phyloP scores from a whole-genome alignment of 1,140 invertebrate genomes.

The Epicauta chinensis region DNA sequence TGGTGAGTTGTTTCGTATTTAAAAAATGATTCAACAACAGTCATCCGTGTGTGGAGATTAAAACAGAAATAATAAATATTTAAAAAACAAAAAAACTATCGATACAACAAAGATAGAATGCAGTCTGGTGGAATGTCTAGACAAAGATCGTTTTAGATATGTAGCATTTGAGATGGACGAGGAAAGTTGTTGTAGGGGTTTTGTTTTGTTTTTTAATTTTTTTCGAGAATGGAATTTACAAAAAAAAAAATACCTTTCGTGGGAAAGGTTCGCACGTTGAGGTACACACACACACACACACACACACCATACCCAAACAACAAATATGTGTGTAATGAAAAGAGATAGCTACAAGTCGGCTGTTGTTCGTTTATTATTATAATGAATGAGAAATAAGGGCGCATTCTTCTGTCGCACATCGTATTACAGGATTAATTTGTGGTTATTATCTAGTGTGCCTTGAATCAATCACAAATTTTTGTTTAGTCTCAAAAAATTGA shows the following conservation, averaged over 20 bases:
- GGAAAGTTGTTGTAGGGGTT: conserved; percentile 15
- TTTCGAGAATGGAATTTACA: conserved; percentile 28
- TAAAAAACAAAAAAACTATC: not conserved
- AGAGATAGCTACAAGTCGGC: not conserved
- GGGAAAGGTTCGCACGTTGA: conserved; percentile 33
- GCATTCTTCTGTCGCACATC: too few relatives aligned
- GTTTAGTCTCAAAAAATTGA: too few relatives aligned
- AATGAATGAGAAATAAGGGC: too few relatives aligned
- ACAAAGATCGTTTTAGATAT: conserved; percentile 22
- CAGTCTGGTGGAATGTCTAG: conserved; percentile 32
- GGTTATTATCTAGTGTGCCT: too few relatives aligned
- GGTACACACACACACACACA: conserved; percentile 1
- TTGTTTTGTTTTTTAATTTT: too few relatives aligned
- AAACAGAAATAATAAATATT: not conserved
- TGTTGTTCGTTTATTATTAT: conserved; percentile 1
- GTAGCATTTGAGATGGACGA: conserved; percentile 18
- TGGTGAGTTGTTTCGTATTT: not conserved
- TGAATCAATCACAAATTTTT: too few relatives aligned
- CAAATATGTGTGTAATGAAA: conserved; percentile 1
- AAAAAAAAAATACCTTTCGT: conserved; percentile 33
- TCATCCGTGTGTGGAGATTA: not conserved
- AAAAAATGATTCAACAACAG: conserved; percentile 3
- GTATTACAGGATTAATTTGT: too few relatives aligned
- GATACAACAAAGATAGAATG: not conserved
- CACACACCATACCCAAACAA: not conserved